phyloP scores from a whole-genome alignment of 2,113 vertebrate genomes.

The Amphiprion ocellaris region DNA sequence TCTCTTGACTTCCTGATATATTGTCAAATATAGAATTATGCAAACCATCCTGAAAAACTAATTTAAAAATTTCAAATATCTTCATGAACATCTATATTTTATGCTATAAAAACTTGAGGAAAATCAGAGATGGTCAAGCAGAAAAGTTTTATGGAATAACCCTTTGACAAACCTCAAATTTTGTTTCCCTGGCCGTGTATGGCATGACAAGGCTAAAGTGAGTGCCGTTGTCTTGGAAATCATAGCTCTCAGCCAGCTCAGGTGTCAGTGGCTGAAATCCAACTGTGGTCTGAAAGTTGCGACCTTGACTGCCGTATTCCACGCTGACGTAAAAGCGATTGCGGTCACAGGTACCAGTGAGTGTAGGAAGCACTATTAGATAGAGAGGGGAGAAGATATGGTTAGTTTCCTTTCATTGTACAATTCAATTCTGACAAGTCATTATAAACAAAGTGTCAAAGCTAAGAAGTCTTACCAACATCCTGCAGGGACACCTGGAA shows the following conservation, averaged over 20 bases:
- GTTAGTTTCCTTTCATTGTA: neutral
- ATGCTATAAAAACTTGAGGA: no score
- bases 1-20: no score
- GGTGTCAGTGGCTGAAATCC: constrained; percentile 53
- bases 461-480: constrained; percentile 72
- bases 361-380: constrained; percentile 68
- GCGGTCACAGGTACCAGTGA: constrained; percentile 78
- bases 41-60: no score
- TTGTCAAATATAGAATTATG: no score
- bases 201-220: constrained; percentile 73
- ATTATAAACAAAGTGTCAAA: no score
- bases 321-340: constrained; percentile 69
- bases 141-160: no score
- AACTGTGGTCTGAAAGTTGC: constrained; percentile 61
- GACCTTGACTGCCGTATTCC: constrained; percentile 68
- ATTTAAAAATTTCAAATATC: no score
- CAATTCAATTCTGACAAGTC: neutral
- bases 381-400: neutral
- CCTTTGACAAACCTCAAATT: constrained; percentile 66
- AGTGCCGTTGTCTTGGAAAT: constrained; percentile 61
- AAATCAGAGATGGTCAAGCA: no score
- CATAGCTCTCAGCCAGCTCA: constrained; percentile 48
- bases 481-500: constrained; percentile 67
- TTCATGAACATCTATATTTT: no score
- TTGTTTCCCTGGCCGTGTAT: constrained; percentile 34